These are phyloP conservation scores for Stenolophus ochropezus DNA, from an alignment of 2,888 invertebrate species.

Conservation along the genomic window DNA sequence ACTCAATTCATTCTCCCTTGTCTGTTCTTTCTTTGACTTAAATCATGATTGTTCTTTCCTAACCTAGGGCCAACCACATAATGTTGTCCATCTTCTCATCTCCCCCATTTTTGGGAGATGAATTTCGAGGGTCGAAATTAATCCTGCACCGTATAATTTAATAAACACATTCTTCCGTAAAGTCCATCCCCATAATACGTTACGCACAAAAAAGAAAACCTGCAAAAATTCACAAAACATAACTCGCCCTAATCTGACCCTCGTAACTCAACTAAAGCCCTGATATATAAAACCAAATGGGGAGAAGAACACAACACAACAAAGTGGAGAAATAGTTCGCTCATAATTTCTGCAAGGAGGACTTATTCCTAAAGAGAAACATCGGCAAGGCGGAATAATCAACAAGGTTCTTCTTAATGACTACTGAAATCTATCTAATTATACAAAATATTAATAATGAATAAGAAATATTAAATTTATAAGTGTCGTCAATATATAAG, in stretches of 20 bases:
- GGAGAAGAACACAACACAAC: constrained; percentile 39
- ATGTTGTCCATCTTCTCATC: not conserved
- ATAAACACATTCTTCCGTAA: constrained; percentile 38
- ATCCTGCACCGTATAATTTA: constrained; percentile 22
- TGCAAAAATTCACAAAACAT: constrained; percentile 46
- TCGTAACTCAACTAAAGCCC: constrained; percentile 37
- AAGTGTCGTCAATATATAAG: too few species aligned
- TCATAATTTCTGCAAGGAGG: constrained; percentile 2
- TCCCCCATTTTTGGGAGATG: not conserved
- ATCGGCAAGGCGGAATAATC: not conserved
- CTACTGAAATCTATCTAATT: too few species aligned
- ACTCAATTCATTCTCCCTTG: not conserved
- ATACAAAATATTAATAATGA: too few species aligned
- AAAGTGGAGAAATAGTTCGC: constrained; percentile 25
- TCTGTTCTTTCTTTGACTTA: not conserved
- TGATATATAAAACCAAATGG: constrained; percentile 43
- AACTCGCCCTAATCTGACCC: constrained; percentile 39
- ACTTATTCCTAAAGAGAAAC: not conserved
- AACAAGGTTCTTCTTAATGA: not conserved
- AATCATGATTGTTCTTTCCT: not conserved
- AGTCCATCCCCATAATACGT: constrained; percentile 19
- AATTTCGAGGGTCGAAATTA: not conserved
- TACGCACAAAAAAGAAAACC: constrained; percentile 32
- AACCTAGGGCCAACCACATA: not conserved
- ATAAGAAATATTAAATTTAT: too few species aligned